A percentile compares a stretch with the other conserved stretches of the same genome.
Evolutionary conservation across 2,113 vertebrate genomes (phyloP).

Genomic region (Oplegnathus fasciatus): DNA sequence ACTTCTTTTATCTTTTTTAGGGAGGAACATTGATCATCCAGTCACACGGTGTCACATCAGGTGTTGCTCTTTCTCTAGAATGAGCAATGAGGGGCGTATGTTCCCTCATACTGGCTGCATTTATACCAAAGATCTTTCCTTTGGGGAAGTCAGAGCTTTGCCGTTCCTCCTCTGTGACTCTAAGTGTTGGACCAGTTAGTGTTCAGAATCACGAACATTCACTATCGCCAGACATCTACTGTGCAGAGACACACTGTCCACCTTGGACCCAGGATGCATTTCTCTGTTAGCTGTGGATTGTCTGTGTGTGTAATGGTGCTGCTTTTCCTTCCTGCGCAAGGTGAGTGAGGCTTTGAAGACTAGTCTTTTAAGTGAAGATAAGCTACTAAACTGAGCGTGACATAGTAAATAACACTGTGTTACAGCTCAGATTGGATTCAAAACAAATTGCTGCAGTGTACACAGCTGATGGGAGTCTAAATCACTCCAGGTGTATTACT

Average conservation of each 20-base stretch:
- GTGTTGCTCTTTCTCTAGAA: not conserved
- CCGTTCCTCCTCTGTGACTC: not conserved
- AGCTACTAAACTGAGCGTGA: not conserved
- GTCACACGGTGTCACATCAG: not conserved
- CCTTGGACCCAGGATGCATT: slow-evolving; percentile 1
- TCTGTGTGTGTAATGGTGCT: not conserved
- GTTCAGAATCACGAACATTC: not conserved
- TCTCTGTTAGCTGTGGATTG: not conserved
- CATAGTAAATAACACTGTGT: not conserved
- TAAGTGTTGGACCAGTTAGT: not conserved
- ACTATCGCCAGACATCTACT: not conserved
- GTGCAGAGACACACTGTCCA: not conserved
- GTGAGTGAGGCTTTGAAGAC: slow-evolving; percentile 9
- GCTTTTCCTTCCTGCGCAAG: not conserved
- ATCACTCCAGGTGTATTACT: not conserved
- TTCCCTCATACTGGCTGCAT: no score
- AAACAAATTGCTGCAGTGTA: not conserved
- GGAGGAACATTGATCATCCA: not conserved
- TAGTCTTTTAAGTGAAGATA: not conserved
- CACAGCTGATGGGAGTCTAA: not conserved
- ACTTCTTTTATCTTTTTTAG: not conserved
- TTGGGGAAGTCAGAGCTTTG: no score
- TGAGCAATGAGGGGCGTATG: no score
- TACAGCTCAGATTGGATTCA: not conserved
- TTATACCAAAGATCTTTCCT: no score